Base-by-base conservation (phyloP, 2,797 vertebrate species). In the Sebastiscus tertius region DNA sequence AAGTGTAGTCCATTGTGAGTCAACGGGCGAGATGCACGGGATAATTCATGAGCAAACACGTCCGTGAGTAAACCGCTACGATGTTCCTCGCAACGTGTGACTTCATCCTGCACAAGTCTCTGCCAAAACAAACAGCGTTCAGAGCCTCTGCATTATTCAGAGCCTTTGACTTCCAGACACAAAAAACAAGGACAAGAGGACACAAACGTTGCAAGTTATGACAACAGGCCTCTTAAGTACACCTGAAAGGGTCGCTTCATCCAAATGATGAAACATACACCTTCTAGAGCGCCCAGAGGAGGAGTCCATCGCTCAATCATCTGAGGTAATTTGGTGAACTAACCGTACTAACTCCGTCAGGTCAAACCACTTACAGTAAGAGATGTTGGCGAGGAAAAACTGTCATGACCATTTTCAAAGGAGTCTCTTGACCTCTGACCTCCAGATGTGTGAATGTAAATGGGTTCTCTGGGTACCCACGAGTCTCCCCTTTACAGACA, bases 1-100 rank as follows among this genome's bases (percentile, higher is more conserved):
- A 85, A 81, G 84, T 55, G 86, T 56, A 81, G 84, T 86, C 72
- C 86, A 14, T 13, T 22, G 81, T 83, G 91, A 92, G 86, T 91
- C 88, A 86, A 61, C 8, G 72, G 74, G 75, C 60, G 86, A 88
- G 70, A 83, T 42, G 76, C 88, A 87, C 68, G 83, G 81, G 85
- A 86, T 80, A 79, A 91, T 85, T 88, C 88, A 87, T 67, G 80
- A 85, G 85, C 83, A 90, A 89, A 93, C 88, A 89, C 81, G 52
- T 70, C 26, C 55, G 74, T 81, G 88, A 85, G 84, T 79, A 80
- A 87, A 88, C 56, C 59, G 72, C 81, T 88, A 91, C 81, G 54
- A 87, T 83, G 92, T 89, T 88, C 83, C 67, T 62, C 75, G 24
- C 84, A 61, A 85, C 8, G 82, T 85, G 90, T 61, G 90, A 92